Percentiles rank a stretch among this genome's conserved stretches.
Conservation (phyloP, 2,113 vertebrate species). For the Rhegmatorhina hoffmannsi region DNA sequence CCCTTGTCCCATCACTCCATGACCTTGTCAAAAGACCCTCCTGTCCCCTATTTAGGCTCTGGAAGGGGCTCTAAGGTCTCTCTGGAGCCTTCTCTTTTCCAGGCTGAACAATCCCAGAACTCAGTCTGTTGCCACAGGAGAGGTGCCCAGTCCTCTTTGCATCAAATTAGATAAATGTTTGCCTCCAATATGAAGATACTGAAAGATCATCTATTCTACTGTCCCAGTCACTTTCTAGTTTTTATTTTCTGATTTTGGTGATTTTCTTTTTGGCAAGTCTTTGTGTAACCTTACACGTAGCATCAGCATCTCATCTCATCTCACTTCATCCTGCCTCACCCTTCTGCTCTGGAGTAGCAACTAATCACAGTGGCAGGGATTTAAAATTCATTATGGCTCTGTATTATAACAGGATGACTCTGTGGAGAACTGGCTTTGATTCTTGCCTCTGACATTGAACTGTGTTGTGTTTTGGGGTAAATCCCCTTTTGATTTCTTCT, state of each 20-base stretch:
- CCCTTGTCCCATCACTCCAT: background rate
- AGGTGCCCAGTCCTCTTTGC: background rate
- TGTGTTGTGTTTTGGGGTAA: background rate
- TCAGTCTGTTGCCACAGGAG: background rate
- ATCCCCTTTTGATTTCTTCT: background rate
- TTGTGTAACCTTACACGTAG: background rate
- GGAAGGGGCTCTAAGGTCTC: background rate
- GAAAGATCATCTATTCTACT: background rate
- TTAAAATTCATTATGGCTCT: background rate
- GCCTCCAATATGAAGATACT: background rate
- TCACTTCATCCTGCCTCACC: background rate
- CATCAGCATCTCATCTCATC: background rate
- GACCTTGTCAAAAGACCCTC: background rate
- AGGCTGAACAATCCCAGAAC: accelerated
- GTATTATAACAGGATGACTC: background rate
- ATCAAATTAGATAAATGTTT: background rate
- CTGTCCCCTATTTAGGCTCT: background rate
- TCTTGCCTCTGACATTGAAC: background rate
- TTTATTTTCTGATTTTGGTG: background rate
- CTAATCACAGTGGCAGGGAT: background rate
- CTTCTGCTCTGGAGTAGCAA: background rate
- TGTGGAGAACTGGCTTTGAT: background rate
- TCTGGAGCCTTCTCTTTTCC: background rate
- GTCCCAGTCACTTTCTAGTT: background rate
- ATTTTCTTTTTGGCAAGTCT: background rate